Evolutionary conservation across 2,888 invertebrate genomes (phyloP), one percentile per base, ranked within the genome.

Genomic region (Ceriagrion tenellum): DNA sequence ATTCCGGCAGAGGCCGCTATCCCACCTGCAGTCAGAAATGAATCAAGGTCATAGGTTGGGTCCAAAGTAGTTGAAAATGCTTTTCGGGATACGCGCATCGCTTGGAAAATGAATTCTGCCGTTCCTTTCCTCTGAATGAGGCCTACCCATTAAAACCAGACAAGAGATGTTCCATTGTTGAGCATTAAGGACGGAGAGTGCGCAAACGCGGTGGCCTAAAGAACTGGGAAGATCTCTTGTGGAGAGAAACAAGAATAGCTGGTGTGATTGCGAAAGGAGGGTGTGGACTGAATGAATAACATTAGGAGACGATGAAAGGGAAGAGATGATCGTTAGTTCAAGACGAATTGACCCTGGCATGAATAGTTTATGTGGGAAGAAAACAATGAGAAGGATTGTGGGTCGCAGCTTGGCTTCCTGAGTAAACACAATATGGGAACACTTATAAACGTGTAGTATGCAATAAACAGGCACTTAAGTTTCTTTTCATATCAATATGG

Each of bases 1-100:
- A 81, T 81, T 35, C 30, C 35, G 81, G 30, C 0, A 13, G 35
- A 35, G 35, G 35, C 81, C 35, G 81, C 81, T 26, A 81, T 81
- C 81, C 81, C 81, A 81, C 81, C 81, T 81, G 81, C 81, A 81
- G 30, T 81, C 81, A 35, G 81, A 35, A 35, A 18, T 35, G 35
- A 81, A 35, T 81, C 81, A 81, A 81, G 81, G 81, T 81, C 35
- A 69, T 81, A 35, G 74, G 74, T 81, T 81, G 74, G 81, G 81
- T 18, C 81, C 81, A 4, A 81, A 81, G 81, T 30, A 35, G 30
- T 35, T 81, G 13, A 35, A 30, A 16, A 4, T 16, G 26, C 81
- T 81, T 81, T 81, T 20, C 13, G 81, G 69, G 69, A 69, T 81
- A 26, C 81, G 30, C 4, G 81, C 16, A 30, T 12, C 23, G 69